These are phyloP conservation scores for Alentia gelatinosa DNA, from an alignment of 2,888 invertebrate genomes.

Conservation along the genomic window DNA sequence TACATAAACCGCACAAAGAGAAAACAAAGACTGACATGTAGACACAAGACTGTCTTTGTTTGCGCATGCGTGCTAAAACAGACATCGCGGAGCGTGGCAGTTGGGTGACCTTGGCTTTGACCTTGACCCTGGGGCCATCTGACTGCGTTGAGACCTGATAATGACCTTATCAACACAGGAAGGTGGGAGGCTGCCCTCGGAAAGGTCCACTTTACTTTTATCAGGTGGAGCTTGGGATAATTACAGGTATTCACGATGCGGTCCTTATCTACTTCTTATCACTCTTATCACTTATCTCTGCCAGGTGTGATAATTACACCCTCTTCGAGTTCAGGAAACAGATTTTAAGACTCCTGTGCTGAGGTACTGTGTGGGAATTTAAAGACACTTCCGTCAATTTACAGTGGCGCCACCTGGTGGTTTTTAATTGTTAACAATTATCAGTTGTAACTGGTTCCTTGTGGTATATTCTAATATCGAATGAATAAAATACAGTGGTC, in stretches of 20 bases:
- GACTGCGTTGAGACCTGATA: background rate
- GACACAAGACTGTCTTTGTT: background rate
- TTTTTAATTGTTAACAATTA: too few relatives aligned
- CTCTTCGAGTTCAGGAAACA: background rate
- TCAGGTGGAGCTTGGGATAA: background rate
- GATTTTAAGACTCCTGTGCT: too few relatives aligned
- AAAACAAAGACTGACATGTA: background rate
- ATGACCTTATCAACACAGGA: background rate
- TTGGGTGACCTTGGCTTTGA: background rate
- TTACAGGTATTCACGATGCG: background rate
- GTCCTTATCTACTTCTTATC: background rate
- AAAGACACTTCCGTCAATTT: too few relatives aligned
- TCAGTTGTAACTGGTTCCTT: too few relatives aligned
- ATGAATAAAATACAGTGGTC: too few relatives aligned
- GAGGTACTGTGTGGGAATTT: too few relatives aligned
- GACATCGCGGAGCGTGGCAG: background rate
- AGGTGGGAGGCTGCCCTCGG: background rate
- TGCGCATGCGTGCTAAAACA: background rate
- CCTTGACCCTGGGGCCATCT: background rate
- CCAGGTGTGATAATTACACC: background rate
- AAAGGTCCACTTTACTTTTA: background rate
- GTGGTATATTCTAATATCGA: too few relatives aligned
- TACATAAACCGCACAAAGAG: background rate
- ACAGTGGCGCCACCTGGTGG: too few relatives aligned
- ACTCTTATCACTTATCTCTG: background rate